phyloP scores from a whole-genome alignment of 2,113 vertebrate species.

The Sturnira hondurensis region DNA sequence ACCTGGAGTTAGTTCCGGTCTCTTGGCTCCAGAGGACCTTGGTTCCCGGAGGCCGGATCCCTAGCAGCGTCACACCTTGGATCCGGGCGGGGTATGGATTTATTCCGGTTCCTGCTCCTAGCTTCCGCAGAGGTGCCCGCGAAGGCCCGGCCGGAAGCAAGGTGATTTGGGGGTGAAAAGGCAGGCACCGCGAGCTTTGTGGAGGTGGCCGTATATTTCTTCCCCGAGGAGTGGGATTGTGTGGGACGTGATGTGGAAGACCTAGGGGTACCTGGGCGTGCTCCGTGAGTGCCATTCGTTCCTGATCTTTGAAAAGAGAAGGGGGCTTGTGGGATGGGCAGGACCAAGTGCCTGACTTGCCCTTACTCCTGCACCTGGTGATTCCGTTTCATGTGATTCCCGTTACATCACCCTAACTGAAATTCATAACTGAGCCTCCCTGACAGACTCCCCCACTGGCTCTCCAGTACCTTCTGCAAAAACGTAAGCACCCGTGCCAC shows the following conservation, averaged over 20 bases:
- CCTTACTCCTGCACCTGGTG: background rate
- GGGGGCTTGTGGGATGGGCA: background rate
- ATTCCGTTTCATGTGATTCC: background rate
- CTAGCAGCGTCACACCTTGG: accelerated
- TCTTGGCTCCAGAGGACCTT: accelerated
- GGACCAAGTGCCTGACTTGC: background rate
- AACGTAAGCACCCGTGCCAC: background rate
- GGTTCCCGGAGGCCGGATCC: background rate
- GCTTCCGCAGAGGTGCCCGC: background rate
- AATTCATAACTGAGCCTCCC: background rate
- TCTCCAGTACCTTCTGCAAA: background rate
- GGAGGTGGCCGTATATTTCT: background rate
- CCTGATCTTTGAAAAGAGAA: background rate
- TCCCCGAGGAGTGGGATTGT: background rate
- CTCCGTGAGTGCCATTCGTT: background rate
- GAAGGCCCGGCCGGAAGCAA: background rate
- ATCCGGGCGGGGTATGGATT: background rate
- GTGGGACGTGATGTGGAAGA: background rate
- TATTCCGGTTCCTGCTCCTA: background rate
- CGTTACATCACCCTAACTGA: background rate
- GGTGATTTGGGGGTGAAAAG: no score
- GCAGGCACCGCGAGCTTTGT: background rate
- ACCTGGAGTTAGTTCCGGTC: background rate
- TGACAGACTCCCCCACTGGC: no score
- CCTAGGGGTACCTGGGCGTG: background rate